Conservation (phyloP, 2,888 invertebrate genomes). For the Ectemnius lituratus region DNA sequence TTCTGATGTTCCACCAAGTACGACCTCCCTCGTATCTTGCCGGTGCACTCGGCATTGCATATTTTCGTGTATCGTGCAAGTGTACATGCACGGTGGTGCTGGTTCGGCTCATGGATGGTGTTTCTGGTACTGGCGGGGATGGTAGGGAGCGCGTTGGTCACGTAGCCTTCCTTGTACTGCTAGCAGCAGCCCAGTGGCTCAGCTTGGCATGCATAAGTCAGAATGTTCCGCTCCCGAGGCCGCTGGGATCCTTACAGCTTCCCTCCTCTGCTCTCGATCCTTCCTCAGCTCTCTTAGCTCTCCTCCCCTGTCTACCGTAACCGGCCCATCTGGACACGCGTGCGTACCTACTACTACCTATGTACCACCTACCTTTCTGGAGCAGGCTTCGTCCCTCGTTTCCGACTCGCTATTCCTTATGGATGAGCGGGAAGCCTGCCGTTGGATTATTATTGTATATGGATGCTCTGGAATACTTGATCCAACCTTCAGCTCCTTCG, state of each 20-base stretch:
- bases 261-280: slow-evolving; percentile 1
- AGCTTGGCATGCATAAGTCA: slow-evolving; percentile 69
- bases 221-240: slow-evolving; percentile 38
- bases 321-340: background rate
- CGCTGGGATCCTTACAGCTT: background rate
- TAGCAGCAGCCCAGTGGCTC: slow-evolving; percentile 51
- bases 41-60: slow-evolving; percentile 34
- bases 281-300: background rate
- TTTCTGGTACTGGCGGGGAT: background rate
- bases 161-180: slow-evolving; percentile 55
- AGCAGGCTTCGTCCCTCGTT: background rate
- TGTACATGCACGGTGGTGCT: slow-evolving; percentile 22
- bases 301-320: background rate
- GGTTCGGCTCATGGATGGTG: background rate
- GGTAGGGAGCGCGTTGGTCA: slow-evolving; percentile 49
- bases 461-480: background rate
- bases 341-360: background rate
- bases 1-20: no score
- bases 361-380: background rate
- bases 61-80: slow-evolving; percentile 49
- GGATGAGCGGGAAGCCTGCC: slow-evolving; percentile 1
- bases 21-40: slow-evolving; percentile 1
- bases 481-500: background rate
- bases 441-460: slow-evolving; percentile 5
- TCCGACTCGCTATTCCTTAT: slow-evolving; percentile 7